These are phyloP conservation scores for Drosophila nigricruria DNA, from an alignment of 2,888 invertebrate genomes.

Conservation along the genomic window DNA sequence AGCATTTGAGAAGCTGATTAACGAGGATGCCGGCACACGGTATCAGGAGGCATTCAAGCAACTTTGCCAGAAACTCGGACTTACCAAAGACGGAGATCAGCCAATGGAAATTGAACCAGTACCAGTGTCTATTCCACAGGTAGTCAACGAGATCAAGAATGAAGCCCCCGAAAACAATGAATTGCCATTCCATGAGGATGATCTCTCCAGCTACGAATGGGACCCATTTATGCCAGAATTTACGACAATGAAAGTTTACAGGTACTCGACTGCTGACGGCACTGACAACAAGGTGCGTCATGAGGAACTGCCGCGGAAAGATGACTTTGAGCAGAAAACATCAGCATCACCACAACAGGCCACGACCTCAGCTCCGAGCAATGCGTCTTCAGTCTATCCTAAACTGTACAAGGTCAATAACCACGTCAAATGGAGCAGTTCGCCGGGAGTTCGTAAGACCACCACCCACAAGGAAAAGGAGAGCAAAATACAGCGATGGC, in stretches of 20 bases:
- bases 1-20: constrained; percentile 33
- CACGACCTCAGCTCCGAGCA: constrained; percentile 16
- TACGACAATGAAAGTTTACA: constrained; percentile 17
- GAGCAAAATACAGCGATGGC: constrained; percentile 22
- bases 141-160: neutral
- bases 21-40: constrained; percentile 26
- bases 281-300: constrained; percentile 5
- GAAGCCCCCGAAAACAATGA: neutral
- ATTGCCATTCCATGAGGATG: neutral
- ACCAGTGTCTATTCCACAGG: neutral
- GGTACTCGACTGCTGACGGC: constrained; percentile 12
- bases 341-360: constrained; percentile 20
- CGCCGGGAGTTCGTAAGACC: neutral
- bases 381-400: constrained; percentile 25
- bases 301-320: neutral
- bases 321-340: constrained; percentile 7
- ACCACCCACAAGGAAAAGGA: constrained; percentile 28
- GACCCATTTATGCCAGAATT: constrained; percentile 14
- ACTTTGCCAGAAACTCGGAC: constrained; percentile 61
- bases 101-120: neutral
- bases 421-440: constrained; percentile 24
- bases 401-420: constrained; percentile 40
- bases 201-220: constrained; percentile 28
- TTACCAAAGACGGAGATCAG: constrained; percentile 27
- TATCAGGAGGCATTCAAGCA: constrained; percentile 63